Conservation (phyloP, 2,113 vertebrate genomes). For the Lathamus discolor region DNA sequence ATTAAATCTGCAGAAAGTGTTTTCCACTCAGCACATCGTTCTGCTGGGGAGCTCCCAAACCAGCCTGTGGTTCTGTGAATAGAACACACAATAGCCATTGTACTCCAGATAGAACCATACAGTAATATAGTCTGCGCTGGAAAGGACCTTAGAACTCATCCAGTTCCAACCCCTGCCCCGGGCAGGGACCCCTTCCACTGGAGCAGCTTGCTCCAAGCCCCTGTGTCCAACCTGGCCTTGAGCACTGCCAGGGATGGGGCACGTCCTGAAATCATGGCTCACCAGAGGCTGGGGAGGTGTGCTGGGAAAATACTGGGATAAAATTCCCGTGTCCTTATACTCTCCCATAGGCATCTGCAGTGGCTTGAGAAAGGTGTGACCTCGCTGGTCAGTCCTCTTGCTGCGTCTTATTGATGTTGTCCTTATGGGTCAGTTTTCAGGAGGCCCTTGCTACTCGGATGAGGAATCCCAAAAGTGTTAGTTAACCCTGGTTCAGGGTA, state of each 20-base stretch:
- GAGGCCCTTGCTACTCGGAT: not conserved
- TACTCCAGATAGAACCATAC: not conserved
- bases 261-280: not conserved
- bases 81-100: not conserved
- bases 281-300: not conserved
- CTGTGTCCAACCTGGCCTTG: not conserved
- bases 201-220: not conserved
- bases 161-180: not conserved
- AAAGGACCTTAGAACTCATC: not conserved
- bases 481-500: not conserved
- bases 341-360: not conserved
- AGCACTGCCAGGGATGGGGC: not conserved
- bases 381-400: not conserved
- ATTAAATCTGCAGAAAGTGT: not conserved
- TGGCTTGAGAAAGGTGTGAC: not conserved
- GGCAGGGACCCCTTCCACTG: not conserved
- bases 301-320: not conserved
- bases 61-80: not conserved
- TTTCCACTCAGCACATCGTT: not conserved
- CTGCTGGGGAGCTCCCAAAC: not conserved
- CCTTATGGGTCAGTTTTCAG: not conserved
- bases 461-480: not conserved
- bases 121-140: not conserved
- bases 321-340: not conserved
- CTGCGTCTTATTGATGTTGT: rapidly evolving